Conservation (phyloP, 2,888 invertebrate genomes). For the Limnephilus auricula region DNA sequence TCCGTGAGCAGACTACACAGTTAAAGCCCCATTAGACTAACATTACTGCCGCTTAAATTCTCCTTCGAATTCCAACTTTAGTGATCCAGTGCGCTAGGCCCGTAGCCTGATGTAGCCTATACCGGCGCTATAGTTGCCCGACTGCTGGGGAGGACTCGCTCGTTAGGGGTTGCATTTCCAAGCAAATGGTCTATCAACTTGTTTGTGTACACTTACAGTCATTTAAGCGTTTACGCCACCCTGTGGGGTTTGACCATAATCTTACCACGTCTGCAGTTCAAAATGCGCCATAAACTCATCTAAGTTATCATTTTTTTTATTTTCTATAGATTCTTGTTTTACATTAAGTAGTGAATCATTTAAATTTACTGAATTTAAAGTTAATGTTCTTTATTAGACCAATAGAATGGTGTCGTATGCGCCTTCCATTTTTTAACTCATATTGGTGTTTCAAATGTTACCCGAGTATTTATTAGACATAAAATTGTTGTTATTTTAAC, state of each 20-base stretch:
- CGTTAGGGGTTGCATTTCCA: conserved; percentile 34
- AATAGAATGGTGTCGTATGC: too few species aligned
- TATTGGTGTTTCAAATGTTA: too few species aligned
- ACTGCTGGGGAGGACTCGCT: conserved; percentile 1
- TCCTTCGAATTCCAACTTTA: conserved; percentile 43
- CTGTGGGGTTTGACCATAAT: neutral
- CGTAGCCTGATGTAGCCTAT: too few species aligned
- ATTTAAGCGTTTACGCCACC: neutral
- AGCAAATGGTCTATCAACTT: conserved; percentile 18
- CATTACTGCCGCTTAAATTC: conserved; percentile 53
- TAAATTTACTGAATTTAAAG: too few species aligned
- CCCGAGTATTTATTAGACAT: too few species aligned
- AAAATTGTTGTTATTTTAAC: too few species aligned
- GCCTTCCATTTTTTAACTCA: too few species aligned
- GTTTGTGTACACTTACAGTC: neutral
- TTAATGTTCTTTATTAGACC: too few species aligned
- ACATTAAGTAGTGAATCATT: too few species aligned
- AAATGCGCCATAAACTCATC: neutral
- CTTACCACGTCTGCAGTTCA: neutral
- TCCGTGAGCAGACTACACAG: conserved; percentile 30
- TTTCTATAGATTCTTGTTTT: too few species aligned
- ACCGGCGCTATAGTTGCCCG: neutral
- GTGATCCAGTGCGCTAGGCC: conserved; percentile 10
- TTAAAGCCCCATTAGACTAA: conserved; percentile 44
- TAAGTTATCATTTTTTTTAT: too few species aligned